Base-by-base conservation (phyloP, 2,113 vertebrate genomes). In the Aphyosemion australe region DNA sequence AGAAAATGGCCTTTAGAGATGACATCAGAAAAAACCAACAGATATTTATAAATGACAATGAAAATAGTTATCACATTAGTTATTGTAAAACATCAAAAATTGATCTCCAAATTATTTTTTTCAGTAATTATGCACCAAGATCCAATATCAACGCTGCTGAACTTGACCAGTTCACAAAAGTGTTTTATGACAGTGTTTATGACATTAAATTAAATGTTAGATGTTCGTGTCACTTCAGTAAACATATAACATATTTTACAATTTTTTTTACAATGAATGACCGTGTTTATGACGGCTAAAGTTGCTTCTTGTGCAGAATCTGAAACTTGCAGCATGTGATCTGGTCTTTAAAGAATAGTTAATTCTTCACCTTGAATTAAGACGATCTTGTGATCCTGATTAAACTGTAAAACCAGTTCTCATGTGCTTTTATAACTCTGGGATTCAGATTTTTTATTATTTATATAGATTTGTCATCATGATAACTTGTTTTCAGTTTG, bases 321-420 rank as follows among this genome's bases (percentile, higher is more conserved):
- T 80, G 58, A 58, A 69, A 66, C 61, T 31, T 37, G 76, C 58
- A 76, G 60, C 86, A 89, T 85, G 81, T 91, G 88, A 91, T 83
- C 66, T 15, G 6, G 19, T 54, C 9, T 62, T 76, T 78, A 76
- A 77, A 81, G 12, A 18, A 18, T 19, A 34, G 78, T 83, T 79
- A 76, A 85, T 69, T 82, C 41, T 66, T 62, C 62, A 80, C 72
- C 18, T 11, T 63, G 39, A 58, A 67, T 37, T 2, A 56, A 61
- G 4, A 37, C 16, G 10, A 61, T 62, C 18, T 19, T 46, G 49
- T 80, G 65, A 80, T 65, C 68, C 72, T 65, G 26, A n/a, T 37
- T 39, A 21, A 12, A 7, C 12, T 34, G 15, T 57, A 19, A 70
- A 62, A 2, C 26, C 8, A 68, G 45, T 67, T 6, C 64, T 45